These are phyloP conservation scores for Morpho helenor DNA, from an alignment of 2,888 invertebrate genomes.

Conservation along the genomic window DNA sequence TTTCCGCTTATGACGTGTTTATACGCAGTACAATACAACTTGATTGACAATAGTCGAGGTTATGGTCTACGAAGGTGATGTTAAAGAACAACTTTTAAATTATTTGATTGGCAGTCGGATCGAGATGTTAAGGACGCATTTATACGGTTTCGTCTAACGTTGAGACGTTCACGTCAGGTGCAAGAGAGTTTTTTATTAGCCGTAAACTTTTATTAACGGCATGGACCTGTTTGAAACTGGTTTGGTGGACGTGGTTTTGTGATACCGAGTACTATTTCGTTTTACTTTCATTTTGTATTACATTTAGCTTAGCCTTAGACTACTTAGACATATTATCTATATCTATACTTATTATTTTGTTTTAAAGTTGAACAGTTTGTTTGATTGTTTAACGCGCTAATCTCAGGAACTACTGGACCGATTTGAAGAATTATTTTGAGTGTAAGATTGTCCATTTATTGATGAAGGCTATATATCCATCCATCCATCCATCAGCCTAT, in stretches of 20 bases:
- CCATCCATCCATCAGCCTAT: too few species aligned
- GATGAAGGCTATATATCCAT: too few species aligned
- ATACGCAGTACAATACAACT: slow-evolving; percentile 10
- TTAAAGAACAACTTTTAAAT: slow-evolving; percentile 11
- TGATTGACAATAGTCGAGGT: slow-evolving; percentile 18
- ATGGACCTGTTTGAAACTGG: slow-evolving; percentile 37
- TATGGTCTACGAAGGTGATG: slow-evolving; percentile 9
- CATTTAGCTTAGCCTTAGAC: background rate
- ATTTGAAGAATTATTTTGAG: too few species aligned
- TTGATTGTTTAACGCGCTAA: too few species aligned
- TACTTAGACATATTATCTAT: too few species aligned
- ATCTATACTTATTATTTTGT: too few species aligned
- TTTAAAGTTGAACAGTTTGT: too few species aligned
- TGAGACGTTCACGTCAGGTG: slow-evolving; percentile 41
- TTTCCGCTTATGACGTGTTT: background rate
- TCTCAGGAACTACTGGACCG: too few species aligned
- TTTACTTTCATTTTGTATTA: slow-evolving; percentile 26
- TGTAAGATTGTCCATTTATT: too few species aligned
- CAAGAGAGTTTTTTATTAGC: slow-evolving; percentile 4
- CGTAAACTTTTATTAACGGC: slow-evolving; percentile 64
- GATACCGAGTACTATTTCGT: slow-evolving; percentile 43
- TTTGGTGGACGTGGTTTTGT: slow-evolving; percentile 5
- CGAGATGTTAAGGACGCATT: slow-evolving; percentile 6
- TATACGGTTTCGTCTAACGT: slow-evolving; percentile 26
- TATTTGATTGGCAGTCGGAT: slow-evolving; percentile 17